These are phyloP conservation scores for Copidosoma aretas DNA, from an alignment of 2,888 invertebrate genomes.

Conservation along the genomic window DNA sequence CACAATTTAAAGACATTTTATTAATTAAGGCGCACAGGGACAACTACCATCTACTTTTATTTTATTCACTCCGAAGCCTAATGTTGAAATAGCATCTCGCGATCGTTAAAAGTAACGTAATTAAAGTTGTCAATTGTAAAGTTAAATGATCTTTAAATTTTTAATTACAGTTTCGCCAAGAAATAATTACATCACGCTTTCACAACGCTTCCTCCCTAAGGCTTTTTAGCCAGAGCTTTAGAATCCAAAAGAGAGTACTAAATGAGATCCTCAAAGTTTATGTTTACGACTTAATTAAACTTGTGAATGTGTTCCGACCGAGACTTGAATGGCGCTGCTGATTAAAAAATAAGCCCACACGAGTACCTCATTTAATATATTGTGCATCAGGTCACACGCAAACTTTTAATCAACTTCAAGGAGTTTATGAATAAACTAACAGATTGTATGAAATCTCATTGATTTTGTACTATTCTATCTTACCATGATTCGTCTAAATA, in stretches of 20 bases:
- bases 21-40: no score
- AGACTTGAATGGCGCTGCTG: constrained; percentile 3
- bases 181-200: neutral
- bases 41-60: no score
- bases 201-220: neutral
- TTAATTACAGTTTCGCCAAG: neutral
- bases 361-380: neutral
- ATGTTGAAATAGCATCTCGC: neutral
- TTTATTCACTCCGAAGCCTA: no score
- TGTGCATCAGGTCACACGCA: neutral
- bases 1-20: no score
- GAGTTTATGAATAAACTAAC: neutral
- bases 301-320: neutral
- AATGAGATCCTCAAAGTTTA: constrained; percentile 4
- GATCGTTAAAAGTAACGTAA: constrained; percentile 3
- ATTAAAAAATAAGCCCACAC: constrained; percentile 4
- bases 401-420: neutral
- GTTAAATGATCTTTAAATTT: neutral
- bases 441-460: neutral
- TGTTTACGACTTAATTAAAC: constrained; percentile 16
- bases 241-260: neutral
- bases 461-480: neutral
- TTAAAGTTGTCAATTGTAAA: no score
- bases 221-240: neutral
- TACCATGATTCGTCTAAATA: no score